phyloP scores from a whole-genome alignment of 1,140 invertebrate genomes.

The Harlomillsia oculata region DNA sequence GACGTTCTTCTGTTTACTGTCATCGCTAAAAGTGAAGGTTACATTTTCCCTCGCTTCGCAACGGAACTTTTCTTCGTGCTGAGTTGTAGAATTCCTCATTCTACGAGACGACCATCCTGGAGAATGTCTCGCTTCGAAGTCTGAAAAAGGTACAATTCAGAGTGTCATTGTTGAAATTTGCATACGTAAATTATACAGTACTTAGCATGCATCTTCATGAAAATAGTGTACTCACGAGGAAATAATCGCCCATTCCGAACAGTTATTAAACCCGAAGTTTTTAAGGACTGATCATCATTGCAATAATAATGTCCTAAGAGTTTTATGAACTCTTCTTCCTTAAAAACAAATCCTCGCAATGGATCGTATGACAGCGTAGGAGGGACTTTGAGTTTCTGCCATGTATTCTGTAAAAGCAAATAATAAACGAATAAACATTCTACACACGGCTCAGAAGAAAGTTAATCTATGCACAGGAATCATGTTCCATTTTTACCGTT shows the following conservation, averaged over 20 bases:
- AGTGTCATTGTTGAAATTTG: too few species aligned
- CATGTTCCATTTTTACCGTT: neutral
- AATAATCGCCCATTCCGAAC: slow-evolving; percentile 14
- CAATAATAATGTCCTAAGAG: slow-evolving; percentile 19
- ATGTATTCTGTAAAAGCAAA: slow-evolving; percentile 6
- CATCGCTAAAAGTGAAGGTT: slow-evolving; percentile 4
- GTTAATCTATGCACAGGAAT: too few species aligned
- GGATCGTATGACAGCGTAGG: slow-evolving; percentile 16
- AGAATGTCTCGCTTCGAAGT: slow-evolving; percentile 5
- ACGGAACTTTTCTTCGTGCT: slow-evolving; percentile 11
- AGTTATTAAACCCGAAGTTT: slow-evolving; percentile 3
- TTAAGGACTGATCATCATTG: neutral
- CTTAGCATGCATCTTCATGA: neutral
- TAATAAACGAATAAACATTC: too few species aligned
- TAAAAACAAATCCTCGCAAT: slow-evolving; percentile 6
- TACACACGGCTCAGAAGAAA: too few species aligned
- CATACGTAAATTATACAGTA: neutral
- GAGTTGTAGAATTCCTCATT: neutral
- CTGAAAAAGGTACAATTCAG: neutral
- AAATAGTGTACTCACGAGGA: neutral
- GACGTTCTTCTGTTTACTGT: neutral
- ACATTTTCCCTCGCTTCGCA: slow-evolving; percentile 13
- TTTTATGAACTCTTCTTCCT: slow-evolving; percentile 5
- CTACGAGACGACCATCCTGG: slow-evolving; percentile 16
- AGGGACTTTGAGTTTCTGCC: neutral